Conservation (phyloP, 35 echinoderm and acorn worm genomes). For the Chiridota heheva region DNA sequence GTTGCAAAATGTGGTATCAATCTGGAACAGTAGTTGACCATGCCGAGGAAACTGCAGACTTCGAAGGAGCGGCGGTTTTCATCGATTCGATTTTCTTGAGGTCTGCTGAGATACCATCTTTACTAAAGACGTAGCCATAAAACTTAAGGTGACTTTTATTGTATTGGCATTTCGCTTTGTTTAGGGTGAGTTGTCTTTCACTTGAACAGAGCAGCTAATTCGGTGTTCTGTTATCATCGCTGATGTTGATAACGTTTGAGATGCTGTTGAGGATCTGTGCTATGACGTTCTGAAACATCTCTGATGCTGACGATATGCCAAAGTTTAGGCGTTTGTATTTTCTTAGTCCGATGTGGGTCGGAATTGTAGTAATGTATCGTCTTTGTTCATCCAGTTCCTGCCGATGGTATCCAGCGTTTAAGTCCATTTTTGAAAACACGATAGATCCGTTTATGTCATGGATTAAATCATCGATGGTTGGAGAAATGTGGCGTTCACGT, state of each 20-base stretch:
- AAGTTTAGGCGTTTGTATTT: slow-evolving; percentile 57
- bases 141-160: slow-evolving; percentile 3
- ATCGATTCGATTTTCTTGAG: slow-evolving; percentile 31
- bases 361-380: slow-evolving; percentile 62
- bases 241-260: slow-evolving; percentile 33
- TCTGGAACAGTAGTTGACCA: slow-evolving; percentile 47
- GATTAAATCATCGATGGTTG: slow-evolving; percentile 56
- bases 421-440: slow-evolving; percentile 48
- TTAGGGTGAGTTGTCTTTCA: no score
- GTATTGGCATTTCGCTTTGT: slow-evolving; percentile 3
- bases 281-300: slow-evolving; percentile 53
- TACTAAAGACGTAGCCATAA: slow-evolving; percentile 2
- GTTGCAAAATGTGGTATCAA: slow-evolving; percentile 35
- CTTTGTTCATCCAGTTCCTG: slow-evolving; percentile 16
- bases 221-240: no score
- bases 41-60: slow-evolving; percentile 41
- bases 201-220: no score
- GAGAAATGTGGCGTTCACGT: slow-evolving; percentile 52
- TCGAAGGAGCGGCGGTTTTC: slow-evolving; percentile 31
- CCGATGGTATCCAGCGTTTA: slow-evolving; percentile 54
- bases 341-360: slow-evolving; percentile 35
- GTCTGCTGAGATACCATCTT: slow-evolving; percentile 12
- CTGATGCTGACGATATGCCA: slow-evolving; percentile 36
- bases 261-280: slow-evolving; percentile 24
- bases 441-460: slow-evolving; percentile 53